Conservation (phyloP, 2,888 invertebrate species). For the Pyrocoelia pectoralis region DNA sequence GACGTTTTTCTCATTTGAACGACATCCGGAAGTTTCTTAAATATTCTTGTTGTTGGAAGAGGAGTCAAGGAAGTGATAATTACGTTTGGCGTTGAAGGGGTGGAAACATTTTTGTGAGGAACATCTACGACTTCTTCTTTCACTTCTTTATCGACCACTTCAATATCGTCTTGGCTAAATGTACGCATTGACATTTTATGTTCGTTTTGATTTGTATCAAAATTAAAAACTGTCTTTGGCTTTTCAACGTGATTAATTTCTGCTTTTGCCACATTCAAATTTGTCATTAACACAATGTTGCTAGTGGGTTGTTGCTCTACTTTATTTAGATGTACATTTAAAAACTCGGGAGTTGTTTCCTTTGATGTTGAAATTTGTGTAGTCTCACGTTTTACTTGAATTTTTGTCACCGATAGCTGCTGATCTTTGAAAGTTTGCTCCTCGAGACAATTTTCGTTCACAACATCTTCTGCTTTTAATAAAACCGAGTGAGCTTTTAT, state of each 20-base stretch:
- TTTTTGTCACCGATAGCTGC: slow-evolving; percentile 66
- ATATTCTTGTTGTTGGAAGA: slow-evolving; percentile 31
- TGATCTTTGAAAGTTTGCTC: slow-evolving; percentile 39
- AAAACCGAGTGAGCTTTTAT: slow-evolving; percentile 4
- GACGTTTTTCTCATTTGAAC: slow-evolving; percentile 37
- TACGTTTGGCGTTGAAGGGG: slow-evolving; percentile 38
- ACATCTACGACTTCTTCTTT: slow-evolving; percentile 45
- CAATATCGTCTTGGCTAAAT: slow-evolving; percentile 60
- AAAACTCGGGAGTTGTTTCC: slow-evolving; percentile 68
- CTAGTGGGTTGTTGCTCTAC: slow-evolving; percentile 70
- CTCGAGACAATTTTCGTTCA: slow-evolving; percentile 6
- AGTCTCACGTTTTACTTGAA: slow-evolving; percentile 65
- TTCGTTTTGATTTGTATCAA: slow-evolving; percentile 39
- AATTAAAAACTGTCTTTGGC: slow-evolving; percentile 47
- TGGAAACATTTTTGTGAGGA: slow-evolving; percentile 38
- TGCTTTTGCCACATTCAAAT: slow-evolving; percentile 58
- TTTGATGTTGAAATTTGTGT: slow-evolving; percentile 57
- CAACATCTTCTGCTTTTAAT: neutral
- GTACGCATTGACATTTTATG: slow-evolving; percentile 54
- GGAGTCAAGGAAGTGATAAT: slow-evolving; percentile 41
- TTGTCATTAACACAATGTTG: slow-evolving; percentile 72
- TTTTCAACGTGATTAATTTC: slow-evolving; percentile 45
- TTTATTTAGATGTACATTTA: slow-evolving; percentile 75
- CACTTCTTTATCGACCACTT: slow-evolving; percentile 57
- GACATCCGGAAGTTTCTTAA: slow-evolving; percentile 38